phyloP scores from a whole-genome alignment of 2,888 invertebrate genomes.

The Crepidodera aurea region DNA sequence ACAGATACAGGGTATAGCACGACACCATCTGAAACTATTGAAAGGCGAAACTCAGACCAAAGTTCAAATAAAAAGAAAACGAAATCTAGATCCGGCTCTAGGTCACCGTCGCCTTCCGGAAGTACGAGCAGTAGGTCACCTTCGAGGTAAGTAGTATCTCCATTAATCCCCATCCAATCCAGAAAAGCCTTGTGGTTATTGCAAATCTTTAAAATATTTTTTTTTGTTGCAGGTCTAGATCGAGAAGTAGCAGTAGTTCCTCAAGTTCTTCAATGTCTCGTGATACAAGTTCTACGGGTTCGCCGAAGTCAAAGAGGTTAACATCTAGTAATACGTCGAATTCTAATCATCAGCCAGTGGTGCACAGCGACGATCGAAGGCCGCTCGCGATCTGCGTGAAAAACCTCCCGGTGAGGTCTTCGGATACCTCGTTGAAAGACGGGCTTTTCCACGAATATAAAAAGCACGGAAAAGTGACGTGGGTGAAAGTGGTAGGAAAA shows the following conservation, averaged over 20 bases:
- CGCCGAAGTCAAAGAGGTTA: slow-evolving; percentile 65
- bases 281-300: slow-evolving; percentile 67
- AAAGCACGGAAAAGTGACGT: slow-evolving; percentile 96
- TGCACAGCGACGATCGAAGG: slow-evolving; percentile 72
- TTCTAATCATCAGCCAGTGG: slow-evolving; percentile 48
- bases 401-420: slow-evolving; percentile 87
- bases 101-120: slow-evolving; percentile 65
- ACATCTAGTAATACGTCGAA: slow-evolving; percentile 53
- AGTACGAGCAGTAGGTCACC: slow-evolving; percentile 67
- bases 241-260: slow-evolving; percentile 66
- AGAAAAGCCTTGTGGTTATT: too few relatives aligned
- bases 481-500: slow-evolving; percentile 88
- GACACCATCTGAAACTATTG: slow-evolving; percentile 55
- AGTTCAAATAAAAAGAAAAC: slow-evolving; percentile 53
- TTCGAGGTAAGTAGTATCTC: slow-evolving; percentile 54
- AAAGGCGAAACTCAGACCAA: slow-evolving; percentile 58
- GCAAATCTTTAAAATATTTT: too few relatives aligned
- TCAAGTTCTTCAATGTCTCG: slow-evolving; percentile 72
- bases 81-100: slow-evolving; percentile 62
- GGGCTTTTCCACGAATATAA: slow-evolving; percentile 98
- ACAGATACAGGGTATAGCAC: slow-evolving; percentile 60
- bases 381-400: slow-evolving; percentile 90
- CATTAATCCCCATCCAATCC: too few relatives aligned
- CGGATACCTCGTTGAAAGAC: slow-evolving; percentile 95
- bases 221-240: slow-evolving; percentile 58